phyloP scores from a whole-genome alignment of 2,888 invertebrate genomes.

The Trachelus stipa region DNA sequence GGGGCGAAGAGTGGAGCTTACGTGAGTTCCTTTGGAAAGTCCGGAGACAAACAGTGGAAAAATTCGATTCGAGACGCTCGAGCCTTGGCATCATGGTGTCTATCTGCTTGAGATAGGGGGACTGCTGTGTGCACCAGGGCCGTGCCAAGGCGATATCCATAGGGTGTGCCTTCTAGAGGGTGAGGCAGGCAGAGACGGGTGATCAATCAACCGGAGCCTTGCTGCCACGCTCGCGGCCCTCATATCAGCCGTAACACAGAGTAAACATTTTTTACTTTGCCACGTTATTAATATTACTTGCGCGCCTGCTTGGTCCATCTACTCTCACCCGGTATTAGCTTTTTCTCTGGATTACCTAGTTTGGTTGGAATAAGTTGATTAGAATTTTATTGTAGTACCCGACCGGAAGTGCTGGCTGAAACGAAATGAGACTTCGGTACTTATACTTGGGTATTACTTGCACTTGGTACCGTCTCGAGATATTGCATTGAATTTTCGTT shows the following conservation, averaged over 20 bases:
- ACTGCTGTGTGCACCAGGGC: constrained; percentile 58
- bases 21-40: background rate
- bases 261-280: constrained; percentile 66
- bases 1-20: background rate
- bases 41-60: constrained; percentile 3
- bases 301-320: constrained; percentile 36
- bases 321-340: constrained; percentile 32
- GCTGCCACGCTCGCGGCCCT: constrained; percentile 62
- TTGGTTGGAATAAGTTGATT: background rate
- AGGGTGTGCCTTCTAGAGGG: constrained; percentile 54
- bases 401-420: background rate
- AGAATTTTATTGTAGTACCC: background rate
- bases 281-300: constrained; percentile 64
- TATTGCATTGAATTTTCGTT: background rate
- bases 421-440: background rate
- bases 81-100: background rate
- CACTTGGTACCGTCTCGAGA: background rate
- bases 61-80: constrained; percentile 5
- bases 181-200: constrained; percentile 50
- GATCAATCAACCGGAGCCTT: constrained; percentile 60
- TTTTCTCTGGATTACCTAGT: constrained; percentile 14
- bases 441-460: background rate
- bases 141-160: constrained; percentile 56
- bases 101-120: constrained; percentile 1
- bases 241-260: constrained; percentile 63